Percentiles rank a stretch among this genome's conserved stretches.
Evolutionary conservation across 92 coral and sea anemone species (phyloP).

Genomic region (Palythoa grandis): DNA sequence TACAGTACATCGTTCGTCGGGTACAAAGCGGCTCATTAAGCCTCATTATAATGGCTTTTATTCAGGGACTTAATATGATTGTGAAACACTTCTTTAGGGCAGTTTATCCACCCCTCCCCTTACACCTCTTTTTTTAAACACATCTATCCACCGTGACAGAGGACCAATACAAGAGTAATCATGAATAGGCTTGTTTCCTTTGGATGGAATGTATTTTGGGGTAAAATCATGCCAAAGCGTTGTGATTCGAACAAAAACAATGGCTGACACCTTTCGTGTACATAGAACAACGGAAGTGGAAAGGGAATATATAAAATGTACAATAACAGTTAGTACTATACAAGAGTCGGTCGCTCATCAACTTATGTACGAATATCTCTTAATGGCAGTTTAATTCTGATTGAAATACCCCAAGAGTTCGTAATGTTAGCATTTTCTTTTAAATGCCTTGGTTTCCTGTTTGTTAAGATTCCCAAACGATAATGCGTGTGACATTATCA

Average conservation of each 20-base stretch:
- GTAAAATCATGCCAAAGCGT: constrained; percentile 23
- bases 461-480: constrained; percentile 71
- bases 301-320: constrained; percentile 62
- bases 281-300: constrained; percentile 77
- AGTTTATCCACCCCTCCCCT: constrained; percentile 96
- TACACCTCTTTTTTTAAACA: constrained; percentile 63
- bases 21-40: constrained; percentile 94
- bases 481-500: constrained; percentile 74
- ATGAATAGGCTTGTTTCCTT: constrained; percentile 29
- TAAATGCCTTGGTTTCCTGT: constrained; percentile 92
- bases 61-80: constrained; percentile 97
- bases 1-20: constrained; percentile 86
- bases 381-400: constrained; percentile 83
- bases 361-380: constrained; percentile 56
- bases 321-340: constrained; percentile 75
- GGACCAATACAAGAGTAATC: constrained; percentile 10
- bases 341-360: constrained; percentile 63
- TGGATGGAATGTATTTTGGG: constrained; percentile 25
- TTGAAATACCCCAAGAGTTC: constrained; percentile 67
- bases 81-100: constrained; percentile 94
- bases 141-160: constrained; percentile 39
- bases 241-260: constrained; percentile 45
- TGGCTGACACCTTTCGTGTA: constrained; percentile 44
- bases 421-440: constrained; percentile 75
- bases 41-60: constrained; percentile 89